phyloP scores from a whole-genome alignment of 2,888 invertebrate genomes.

The Hybos culiciformis region DNA sequence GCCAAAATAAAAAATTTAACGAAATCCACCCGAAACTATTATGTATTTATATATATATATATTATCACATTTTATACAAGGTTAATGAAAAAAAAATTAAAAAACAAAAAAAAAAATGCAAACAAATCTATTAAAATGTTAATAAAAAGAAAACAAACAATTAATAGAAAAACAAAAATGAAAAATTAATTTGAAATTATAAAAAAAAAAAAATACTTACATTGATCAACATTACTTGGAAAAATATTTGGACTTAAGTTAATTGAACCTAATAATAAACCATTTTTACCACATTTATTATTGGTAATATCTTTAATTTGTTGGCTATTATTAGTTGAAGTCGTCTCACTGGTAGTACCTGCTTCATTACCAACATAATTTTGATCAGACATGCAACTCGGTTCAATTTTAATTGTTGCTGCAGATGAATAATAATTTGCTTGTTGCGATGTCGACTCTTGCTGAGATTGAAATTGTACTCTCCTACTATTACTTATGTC shows the following conservation, averaged over 20 bases:
- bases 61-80: too few species aligned
- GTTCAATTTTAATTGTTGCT: not conserved
- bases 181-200: not conserved
- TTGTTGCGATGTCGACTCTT: constrained; percentile 1
- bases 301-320: not conserved
- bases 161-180: not conserved
- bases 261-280: constrained; percentile 60
- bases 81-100: too few species aligned
- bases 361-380: not conserved
- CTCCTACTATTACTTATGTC: constrained; percentile 11
- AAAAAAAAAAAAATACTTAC: constrained; percentile 1
- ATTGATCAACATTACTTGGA: constrained; percentile 7
- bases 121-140: too few species aligned
- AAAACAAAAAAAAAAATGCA: not conserved
- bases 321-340: not conserved
- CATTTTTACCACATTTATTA: constrained; percentile 38
- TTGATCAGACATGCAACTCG: not conserved
- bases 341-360: not conserved
- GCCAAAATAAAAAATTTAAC: too few species aligned
- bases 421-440: constrained; percentile 11
- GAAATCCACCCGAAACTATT: too few species aligned
- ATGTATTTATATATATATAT: too few species aligned
- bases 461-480: constrained; percentile 18
- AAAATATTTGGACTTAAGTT: constrained; percentile 43
- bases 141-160: not conserved